Conservation (phyloP, 2,113 vertebrate genomes). For the Clarias gariepinus region DNA sequence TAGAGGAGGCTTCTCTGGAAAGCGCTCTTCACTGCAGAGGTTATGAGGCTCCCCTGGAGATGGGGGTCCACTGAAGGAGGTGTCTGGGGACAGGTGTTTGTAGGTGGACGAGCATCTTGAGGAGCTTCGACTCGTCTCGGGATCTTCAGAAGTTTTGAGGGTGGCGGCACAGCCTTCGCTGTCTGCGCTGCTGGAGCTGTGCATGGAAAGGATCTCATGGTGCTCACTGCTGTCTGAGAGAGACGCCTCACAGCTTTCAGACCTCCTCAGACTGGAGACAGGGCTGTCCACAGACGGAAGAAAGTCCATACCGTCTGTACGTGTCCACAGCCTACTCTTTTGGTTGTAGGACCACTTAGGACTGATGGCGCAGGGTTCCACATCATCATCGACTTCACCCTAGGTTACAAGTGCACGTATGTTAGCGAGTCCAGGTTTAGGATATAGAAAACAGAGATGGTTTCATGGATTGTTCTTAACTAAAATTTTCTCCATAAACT, state of each 20-base stretch:
- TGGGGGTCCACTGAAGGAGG: constrained; percentile 68
- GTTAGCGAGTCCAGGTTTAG: not conserved
- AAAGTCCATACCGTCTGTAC: constrained; percentile 60
- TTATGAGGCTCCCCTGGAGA: constrained; percentile 61
- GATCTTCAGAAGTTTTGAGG: constrained; percentile 61
- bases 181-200: constrained; percentile 80
- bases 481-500: constrained; percentile 51
- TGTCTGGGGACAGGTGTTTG: constrained; percentile 62
- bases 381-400: constrained; percentile 77
- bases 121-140: constrained; percentile 69
- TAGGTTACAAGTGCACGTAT: constrained; percentile 49
- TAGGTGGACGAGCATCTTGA: constrained; percentile 72
- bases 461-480: not conserved
- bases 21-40: constrained; percentile 58
- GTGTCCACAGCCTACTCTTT: constrained; percentile 73
- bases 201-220: constrained; percentile 73
- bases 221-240: constrained; percentile 61
- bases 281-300: constrained; percentile 52
- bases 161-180: constrained; percentile 64
- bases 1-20: constrained; percentile 68
- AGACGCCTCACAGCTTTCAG: constrained; percentile 31
- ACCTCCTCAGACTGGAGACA: constrained; percentile 35
- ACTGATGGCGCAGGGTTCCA: constrained; percentile 83
- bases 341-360: constrained; percentile 80
- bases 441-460: not conserved